These are phyloP conservation scores for Amblyjoppa proteus DNA, from an alignment of 2,888 invertebrate genomes.

Conservation along the genomic window DNA sequence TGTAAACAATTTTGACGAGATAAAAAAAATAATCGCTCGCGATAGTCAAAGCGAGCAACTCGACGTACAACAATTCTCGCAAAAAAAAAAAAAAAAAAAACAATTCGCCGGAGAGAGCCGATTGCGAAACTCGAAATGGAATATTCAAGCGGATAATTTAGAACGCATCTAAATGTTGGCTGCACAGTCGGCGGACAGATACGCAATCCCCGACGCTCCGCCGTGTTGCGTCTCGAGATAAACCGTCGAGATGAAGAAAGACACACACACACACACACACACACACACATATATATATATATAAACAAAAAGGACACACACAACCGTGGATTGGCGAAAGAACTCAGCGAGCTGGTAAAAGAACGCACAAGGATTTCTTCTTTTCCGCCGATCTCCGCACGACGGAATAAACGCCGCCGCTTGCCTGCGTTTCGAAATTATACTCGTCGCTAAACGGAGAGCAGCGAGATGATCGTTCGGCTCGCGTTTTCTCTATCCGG, in stretches of 20 bases:
- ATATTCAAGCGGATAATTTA: conserved; percentile 64
- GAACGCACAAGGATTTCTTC: conserved; percentile 68
- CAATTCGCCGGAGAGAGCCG: not conserved
- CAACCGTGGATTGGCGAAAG: conserved; percentile 19
- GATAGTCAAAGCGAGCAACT: not conserved
- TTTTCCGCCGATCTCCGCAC: conserved; percentile 53
- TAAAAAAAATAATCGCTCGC: no score
- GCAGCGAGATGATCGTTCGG: conserved; percentile 47
- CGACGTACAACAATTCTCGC: not conserved
- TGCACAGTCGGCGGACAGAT: conserved; percentile 44
- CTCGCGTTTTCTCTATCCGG: conserved; percentile 46
- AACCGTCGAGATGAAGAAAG: conserved; percentile 34
- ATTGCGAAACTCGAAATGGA: conserved; percentile 40
- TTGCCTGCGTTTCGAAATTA: conserved; percentile 64
- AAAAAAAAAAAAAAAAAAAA: not conserved
- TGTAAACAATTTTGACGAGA: no score
- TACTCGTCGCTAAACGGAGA: conserved; percentile 63
- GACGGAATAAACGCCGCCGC: conserved; percentile 59
- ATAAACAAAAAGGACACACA: conserved; percentile 13
- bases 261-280: not conserved
- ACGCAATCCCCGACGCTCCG: conserved; percentile 61
- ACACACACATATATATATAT: not conserved
- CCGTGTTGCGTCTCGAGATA: conserved; percentile 49
- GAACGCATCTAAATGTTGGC: conserved; percentile 67
- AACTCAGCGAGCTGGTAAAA: conserved; percentile 42